Percentiles rank a stretch among this genome's conserved stretches.
phyloP scores from a whole-genome alignment of 2,113 vertebrate genomes.

The Heterochromis multidens region DNA sequence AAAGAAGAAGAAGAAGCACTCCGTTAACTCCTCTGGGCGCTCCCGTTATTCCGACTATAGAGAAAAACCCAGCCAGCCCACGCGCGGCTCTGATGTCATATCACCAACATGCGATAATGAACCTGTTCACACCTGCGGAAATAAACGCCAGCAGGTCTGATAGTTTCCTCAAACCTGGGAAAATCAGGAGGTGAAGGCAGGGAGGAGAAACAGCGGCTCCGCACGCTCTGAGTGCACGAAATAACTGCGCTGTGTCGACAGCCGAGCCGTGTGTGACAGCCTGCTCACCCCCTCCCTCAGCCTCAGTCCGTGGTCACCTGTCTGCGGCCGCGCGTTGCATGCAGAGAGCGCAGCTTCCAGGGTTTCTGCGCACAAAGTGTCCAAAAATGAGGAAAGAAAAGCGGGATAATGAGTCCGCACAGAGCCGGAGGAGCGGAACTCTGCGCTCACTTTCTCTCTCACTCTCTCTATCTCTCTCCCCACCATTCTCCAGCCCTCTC shows the following conservation, averaged over 20 bases:
- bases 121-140: neutral
- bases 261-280: neutral
- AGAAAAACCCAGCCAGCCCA: conserved; percentile 9
- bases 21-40: neutral
- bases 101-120: neutral
- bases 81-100: conserved; percentile 39
- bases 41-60: conserved; percentile 27
- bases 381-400: neutral
- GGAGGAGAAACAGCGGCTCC: neutral
- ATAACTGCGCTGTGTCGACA: neutral
- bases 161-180: neutral
- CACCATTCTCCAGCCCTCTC: neutral
- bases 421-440: neutral
- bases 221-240: neutral
- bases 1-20: neutral
- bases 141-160: neutral
- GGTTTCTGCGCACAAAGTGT: neutral
- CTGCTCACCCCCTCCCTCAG: neutral
- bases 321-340: neutral
- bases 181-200: neutral
- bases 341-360: neutral
- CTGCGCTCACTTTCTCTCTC: neutral
- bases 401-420: neutral
- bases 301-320: neutral
- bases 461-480: too few relatives aligned